phyloP scores from a whole-genome alignment of 1,140 invertebrate genomes.

The Apis florea region DNA sequence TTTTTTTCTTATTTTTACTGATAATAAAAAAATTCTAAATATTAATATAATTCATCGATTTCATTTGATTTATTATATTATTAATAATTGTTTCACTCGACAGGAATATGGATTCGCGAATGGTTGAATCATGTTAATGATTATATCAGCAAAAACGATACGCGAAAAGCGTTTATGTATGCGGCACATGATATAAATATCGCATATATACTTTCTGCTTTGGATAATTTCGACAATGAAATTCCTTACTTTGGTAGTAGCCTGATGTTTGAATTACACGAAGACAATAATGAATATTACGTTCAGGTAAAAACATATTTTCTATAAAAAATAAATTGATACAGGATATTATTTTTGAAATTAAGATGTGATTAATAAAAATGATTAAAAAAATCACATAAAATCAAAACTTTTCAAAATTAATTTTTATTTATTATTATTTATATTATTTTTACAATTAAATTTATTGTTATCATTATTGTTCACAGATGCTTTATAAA shows the following conservation, averaged over 20 bases:
- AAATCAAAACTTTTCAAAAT: not conserved
- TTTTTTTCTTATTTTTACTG: not conserved
- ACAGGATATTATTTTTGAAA: not conserved
- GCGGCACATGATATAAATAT: slow-evolving; percentile 28
- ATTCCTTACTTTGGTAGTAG: slow-evolving; percentile 17
- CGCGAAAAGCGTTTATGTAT: slow-evolving; percentile 30
- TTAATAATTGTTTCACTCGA: not conserved
- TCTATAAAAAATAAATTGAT: not conserved
- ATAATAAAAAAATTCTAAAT: no score
- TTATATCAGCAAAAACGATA: not conserved
- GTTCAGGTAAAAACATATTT: slow-evolving; percentile 17
- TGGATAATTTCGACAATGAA: slow-evolving; percentile 28
- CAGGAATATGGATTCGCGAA: slow-evolving; percentile 29
- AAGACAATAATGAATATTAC: slow-evolving; percentile 15
- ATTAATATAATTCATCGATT: not conserved
- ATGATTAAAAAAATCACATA: not conserved
- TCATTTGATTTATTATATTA: not conserved
- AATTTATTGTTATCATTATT: not conserved
- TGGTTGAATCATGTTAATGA: slow-evolving; percentile 8
- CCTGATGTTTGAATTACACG: slow-evolving; percentile 30
- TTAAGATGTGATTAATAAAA: not conserved
- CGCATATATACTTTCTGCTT: slow-evolving; percentile 1
- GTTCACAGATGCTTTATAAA: not conserved
- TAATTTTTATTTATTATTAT: not conserved
- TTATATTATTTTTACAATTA: not conserved